Evolutionary conservation across 2,888 invertebrate species (phyloP).

Genomic region (Ormyrus thymus): DNA sequence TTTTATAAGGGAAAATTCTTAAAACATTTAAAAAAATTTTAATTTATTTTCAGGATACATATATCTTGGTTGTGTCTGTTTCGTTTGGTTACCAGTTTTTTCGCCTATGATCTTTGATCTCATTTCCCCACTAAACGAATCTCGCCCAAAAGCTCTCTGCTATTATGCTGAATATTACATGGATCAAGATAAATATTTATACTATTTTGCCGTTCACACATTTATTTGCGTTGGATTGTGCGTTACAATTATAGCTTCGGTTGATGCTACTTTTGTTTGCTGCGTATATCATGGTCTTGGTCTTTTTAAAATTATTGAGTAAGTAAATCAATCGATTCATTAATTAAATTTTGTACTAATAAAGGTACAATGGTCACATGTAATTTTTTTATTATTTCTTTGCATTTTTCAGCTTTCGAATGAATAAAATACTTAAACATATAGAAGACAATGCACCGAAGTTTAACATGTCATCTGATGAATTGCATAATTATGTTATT

Average conservation of each 20-base stretch:
- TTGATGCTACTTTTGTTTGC: not conserved
- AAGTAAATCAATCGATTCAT: not conserved
- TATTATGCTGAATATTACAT: slow-evolving; percentile 33
- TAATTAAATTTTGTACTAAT: no score
- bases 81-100: not conserved
- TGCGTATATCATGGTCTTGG: slow-evolving; percentile 20
- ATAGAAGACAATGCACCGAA: not conserved
- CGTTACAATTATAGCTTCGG: not conserved
- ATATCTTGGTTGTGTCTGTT: not conserved
- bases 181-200: slow-evolving; percentile 34
- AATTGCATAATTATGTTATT: slow-evolving; percentile 15
- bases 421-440: not conserved
- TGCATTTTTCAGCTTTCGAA: slow-evolving; percentile 20
- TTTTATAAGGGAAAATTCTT: no score
- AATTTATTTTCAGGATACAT: slow-evolving; percentile 24
- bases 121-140: slow-evolving; percentile 11
- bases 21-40: slow-evolving; percentile 1
- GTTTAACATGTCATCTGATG: not conserved
- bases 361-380: no score
- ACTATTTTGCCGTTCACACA: slow-evolving; percentile 8
- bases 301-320: slow-evolving; percentile 33
- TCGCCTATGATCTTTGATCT: not conserved
- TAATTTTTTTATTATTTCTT: no score
- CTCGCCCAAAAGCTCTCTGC: slow-evolving; percentile 10
- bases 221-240: not conserved